Conservation (phyloP, 2,113 vertebrate genomes). For the Rhadina sibilatrix region DNA sequence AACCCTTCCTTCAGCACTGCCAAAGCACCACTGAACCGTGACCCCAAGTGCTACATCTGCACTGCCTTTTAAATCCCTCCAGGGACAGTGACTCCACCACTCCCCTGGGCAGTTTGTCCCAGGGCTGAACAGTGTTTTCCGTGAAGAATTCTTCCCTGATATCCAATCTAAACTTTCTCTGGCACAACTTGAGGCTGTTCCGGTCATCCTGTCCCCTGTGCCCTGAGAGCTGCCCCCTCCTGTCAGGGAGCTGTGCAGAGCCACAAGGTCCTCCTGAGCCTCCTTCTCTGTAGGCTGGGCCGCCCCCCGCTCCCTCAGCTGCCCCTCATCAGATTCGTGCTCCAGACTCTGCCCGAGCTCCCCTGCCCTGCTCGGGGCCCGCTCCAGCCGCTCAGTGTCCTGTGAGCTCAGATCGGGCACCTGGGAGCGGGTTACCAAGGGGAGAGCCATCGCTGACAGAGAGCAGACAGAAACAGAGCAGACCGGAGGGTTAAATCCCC, state of each 20-base stretch:
- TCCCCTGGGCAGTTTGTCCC: neutral
- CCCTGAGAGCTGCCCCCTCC: neutral
- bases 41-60: too few species aligned
- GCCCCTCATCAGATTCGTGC: neutral
- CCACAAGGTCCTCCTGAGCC: neutral
- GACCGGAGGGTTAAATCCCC: accelerated
- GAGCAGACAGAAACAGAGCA: accelerated
- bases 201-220: neutral
- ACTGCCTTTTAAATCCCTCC: neutral
- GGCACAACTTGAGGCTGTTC: neutral
- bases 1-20: neutral
- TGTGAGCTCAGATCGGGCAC: neutral
- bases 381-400: neutral
- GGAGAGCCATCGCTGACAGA: accelerated
- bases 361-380: neutral
- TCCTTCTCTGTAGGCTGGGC: neutral
- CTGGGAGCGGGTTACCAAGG: neutral
- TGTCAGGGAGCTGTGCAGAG: neutral
- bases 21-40: neutral
- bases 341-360: neutral
- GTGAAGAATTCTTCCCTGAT: neutral
- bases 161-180: neutral
- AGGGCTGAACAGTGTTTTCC: neutral
- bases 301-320: neutral
- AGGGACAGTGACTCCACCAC: neutral